Base-by-base conservation (phyloP, 2,113 vertebrate species). In the Eurypyga helias region DNA sequence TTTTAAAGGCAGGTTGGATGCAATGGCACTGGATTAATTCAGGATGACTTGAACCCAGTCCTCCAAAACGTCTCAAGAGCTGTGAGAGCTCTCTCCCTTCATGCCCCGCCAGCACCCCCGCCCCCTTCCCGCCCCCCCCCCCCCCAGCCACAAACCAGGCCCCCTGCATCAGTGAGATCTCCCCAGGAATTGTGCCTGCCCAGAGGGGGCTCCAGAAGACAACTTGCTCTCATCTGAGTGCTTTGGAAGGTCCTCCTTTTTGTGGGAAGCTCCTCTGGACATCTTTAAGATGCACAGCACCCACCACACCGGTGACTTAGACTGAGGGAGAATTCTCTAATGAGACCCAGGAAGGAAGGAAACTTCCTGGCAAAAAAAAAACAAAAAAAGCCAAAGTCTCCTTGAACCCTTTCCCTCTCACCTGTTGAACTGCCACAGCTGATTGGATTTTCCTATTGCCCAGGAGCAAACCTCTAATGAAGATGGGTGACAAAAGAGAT, bases 71-170 rank as follows among this genome's bases (percentile, higher is more conserved):
- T 57, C 24, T 54, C n/a, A 17, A 52, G 21, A 72, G 25, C 11
- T 76, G 15, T 79, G 33, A 64, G 6, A 79, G 2, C 10, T 23
- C 20, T 48, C 24, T n/a, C 3, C 0, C 0, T 8, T 64, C 9
- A 7, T 20, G 10, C 6, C 13, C n/a, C n/a, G n/a, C n/a, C n/a
- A n/a, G n/a, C n/a, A n/a, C n/a, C n/a, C n/a, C n/a, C n/a, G n/a
- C n/a, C n/a, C n/a, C n/a, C n/a, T n/a, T n/a, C n/a, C n/a, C n/a
- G n/a, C n/a, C n/a, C n/a, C n/a, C n/a, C n/a, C n/a, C n/a, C n/a
- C n/a, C n/a, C n/a, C n/a, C n/a, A n/a, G n/a, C n/a, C n/a, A n/a
- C n/a, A n/a, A 57, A 48, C 5, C 25, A 36, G 4, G 14, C 31
- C 5, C 45, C 26, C 41, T 90, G 10, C n/a, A n/a, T 8, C 38